These are phyloP conservation scores for Psittacula derbiana DNA, from an alignment of 2,797 vertebrate genomes.

Conservation along the genomic window DNA sequence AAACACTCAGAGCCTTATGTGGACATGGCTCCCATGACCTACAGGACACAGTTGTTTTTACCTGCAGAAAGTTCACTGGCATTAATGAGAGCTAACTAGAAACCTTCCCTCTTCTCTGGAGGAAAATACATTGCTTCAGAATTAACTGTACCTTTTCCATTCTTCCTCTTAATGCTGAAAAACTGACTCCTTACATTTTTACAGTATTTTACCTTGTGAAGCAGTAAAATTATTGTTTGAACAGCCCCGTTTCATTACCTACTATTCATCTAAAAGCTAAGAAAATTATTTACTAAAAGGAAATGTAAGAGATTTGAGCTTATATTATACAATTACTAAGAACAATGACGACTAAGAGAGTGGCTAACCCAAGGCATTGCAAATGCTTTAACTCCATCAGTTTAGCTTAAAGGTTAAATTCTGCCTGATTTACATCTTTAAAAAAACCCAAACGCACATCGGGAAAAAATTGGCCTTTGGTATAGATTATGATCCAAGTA, in stretches of 20 bases:
- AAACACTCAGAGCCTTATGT: background rate
- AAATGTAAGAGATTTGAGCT: background rate
- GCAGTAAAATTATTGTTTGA: background rate
- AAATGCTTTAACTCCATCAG: background rate
- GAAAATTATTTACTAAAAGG: background rate
- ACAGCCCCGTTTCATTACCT: background rate
- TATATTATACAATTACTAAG: slow-evolving; percentile 2
- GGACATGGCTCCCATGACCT: background rate
- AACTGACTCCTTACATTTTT: background rate
- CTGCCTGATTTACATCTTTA: background rate
- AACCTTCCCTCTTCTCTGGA: background rate
- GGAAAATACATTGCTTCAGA: background rate
- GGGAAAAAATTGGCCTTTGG: background rate
- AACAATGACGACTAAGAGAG: background rate
- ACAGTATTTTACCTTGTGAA: background rate
- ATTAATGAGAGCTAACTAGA: background rate
- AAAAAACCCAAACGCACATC: background rate
- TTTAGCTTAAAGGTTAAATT: background rate
- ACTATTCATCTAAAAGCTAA: background rate
- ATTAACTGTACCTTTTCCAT: background rate
- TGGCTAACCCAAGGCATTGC: background rate
- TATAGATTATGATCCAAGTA: background rate
- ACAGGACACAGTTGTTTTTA: background rate
- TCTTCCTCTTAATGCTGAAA: background rate
- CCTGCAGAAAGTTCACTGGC: background rate